Percentiles rank a stretch among this genome's conserved stretches.
Evolutionary conservation across 2,113 vertebrate species (phyloP).

Genomic region (Leuciscus idus): DNA sequence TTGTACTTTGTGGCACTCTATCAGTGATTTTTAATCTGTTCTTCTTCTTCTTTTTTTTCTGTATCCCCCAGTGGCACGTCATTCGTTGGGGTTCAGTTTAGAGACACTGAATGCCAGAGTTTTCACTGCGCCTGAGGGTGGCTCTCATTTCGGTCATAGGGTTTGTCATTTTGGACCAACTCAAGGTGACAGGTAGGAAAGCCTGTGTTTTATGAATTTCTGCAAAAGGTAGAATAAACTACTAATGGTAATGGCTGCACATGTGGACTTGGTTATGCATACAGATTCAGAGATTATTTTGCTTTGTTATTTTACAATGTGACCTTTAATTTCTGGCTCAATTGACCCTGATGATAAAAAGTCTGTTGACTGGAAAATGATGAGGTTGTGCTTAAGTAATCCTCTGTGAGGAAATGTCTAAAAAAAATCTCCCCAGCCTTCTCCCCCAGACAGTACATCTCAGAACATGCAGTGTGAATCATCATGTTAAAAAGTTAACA

Average conservation of each 20-base stretch:
- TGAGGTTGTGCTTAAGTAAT: background rate
- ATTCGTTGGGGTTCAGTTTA: conserved; percentile 38
- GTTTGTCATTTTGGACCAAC: conserved; percentile 52
- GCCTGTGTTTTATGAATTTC: background rate
- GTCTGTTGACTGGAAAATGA: background rate
- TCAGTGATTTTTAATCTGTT: too few relatives aligned
- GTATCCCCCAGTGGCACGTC: conserved; percentile 1
- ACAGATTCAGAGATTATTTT: background rate
- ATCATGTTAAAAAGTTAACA: background rate
- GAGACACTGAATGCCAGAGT: conserved; percentile 35
- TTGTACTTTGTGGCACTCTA: too few relatives aligned
- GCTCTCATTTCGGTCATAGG: conserved; percentile 35
- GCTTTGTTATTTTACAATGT: background rate
- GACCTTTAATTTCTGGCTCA: background rate
- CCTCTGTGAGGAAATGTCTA: background rate
- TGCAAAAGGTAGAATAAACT: background rate
- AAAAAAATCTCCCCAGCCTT: background rate
- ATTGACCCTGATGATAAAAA: background rate
- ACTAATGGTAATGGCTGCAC: background rate
- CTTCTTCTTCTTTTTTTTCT: background rate
- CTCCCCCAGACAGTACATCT: background rate
- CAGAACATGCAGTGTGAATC: background rate
- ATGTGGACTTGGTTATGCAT: background rate
- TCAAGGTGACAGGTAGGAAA: conserved; percentile 38
- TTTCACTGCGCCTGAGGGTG: background rate